Percentiles rank a stretch among this genome's conserved stretches.
phyloP scores from a whole-genome alignment of 2,113 vertebrate genomes.

The Microtus ochrogaster region DNA sequence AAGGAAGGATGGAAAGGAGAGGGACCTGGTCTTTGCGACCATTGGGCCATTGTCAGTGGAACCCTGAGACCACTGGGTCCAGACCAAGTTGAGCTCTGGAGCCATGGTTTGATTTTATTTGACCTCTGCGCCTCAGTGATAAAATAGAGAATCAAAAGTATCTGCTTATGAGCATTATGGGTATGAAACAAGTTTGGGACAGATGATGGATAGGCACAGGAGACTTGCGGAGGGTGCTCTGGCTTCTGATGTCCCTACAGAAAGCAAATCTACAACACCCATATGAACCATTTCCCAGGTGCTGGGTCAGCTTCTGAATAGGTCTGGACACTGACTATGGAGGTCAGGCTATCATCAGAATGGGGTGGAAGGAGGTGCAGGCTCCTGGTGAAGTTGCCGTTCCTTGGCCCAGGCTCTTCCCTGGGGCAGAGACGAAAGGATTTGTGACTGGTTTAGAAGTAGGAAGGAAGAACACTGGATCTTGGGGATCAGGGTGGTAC shows the following conservation, averaged over 20 bases:
- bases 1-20: not conserved
- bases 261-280: not conserved
- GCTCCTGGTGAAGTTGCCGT: not conserved
- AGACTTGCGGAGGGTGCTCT: not conserved
- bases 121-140: not conserved
- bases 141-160: not conserved
- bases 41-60: rapidly evolving
- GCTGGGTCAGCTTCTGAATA: not conserved
- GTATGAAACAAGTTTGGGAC: rapidly evolving
- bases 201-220: not conserved
- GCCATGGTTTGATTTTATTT: not conserved
- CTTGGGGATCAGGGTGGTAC: not conserved
- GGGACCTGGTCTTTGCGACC: not conserved
- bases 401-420: not conserved
- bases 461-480: not conserved
- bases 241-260: not conserved
- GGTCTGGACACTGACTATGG: rapidly evolving
- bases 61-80: not conserved
- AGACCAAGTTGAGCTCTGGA: not conserved
- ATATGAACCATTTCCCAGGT: not conserved
- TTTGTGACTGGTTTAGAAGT: not conserved
- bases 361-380: no score
- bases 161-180: not conserved
- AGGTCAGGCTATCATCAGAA: rapidly evolving
- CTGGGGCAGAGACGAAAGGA: not conserved